Percentiles rank a stretch among this genome's conserved stretches.
These are phyloP conservation scores for Apotomis capreana DNA, from an alignment of 2,888 invertebrate species.

Conservation along the genomic window DNA sequence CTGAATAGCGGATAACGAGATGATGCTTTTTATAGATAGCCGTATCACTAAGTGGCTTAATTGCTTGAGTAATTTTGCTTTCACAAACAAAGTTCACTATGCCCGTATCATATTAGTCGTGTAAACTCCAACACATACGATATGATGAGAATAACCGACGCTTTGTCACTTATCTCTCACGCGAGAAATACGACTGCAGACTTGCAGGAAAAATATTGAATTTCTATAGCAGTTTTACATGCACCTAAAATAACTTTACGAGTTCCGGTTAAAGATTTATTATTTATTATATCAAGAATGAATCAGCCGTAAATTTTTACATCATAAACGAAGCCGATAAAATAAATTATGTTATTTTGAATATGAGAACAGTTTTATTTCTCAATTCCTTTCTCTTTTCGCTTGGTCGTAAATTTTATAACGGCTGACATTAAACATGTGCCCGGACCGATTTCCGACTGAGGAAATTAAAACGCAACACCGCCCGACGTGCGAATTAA, in stretches of 20 bases:
- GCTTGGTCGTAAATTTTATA: constrained; percentile 64
- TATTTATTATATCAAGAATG: constrained; percentile 61
- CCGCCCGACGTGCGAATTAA: constrained; percentile 71
- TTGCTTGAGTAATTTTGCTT: background rate
- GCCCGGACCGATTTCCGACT: constrained; percentile 62
- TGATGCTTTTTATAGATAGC: constrained; percentile 13
- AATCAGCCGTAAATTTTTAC: constrained; percentile 63
- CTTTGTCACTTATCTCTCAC: too few species aligned
- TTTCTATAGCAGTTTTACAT: background rate
- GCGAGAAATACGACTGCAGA: too few species aligned
- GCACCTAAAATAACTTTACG: constrained; percentile 44
- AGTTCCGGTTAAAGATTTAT: constrained; percentile 63
- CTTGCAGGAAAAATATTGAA: too few species aligned
- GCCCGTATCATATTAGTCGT: too few species aligned
- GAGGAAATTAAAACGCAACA: constrained; percentile 66
- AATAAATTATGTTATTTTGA: constrained; percentile 67
- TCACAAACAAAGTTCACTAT: too few species aligned
- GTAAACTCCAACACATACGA: too few species aligned
- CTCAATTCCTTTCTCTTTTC: constrained; percentile 65
- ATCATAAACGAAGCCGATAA: constrained; percentile 65
- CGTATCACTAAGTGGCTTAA: constrained; percentile 13
- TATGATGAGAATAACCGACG: too few species aligned
- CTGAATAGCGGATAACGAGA: constrained; percentile 25
- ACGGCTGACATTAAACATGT: constrained; percentile 62
- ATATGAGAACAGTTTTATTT: constrained; percentile 71